Conservation (phyloP, 1,140 invertebrate species). For the Papilio machaon region DNA sequence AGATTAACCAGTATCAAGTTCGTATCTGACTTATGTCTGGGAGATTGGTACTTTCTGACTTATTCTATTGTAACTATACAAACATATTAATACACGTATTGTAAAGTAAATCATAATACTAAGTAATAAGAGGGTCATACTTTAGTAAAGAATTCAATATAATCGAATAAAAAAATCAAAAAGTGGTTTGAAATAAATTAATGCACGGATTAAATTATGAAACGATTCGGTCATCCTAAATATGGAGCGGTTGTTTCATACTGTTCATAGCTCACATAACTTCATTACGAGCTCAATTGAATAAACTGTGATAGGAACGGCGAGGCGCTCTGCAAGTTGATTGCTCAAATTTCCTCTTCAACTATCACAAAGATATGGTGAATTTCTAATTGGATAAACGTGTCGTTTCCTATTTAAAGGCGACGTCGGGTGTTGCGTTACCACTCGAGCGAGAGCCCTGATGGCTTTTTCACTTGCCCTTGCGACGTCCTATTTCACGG, state of each 20-base stretch:
- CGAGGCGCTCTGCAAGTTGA: slow-evolving; percentile 78
- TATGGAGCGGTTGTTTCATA: slow-evolving; percentile 58
- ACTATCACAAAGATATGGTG: slow-evolving; percentile 82
- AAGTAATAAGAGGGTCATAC: not conserved
- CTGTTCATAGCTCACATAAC: slow-evolving; percentile 74
- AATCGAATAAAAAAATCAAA: not conserved
- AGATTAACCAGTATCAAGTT: not conserved
- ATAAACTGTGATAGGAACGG: slow-evolving; percentile 81
- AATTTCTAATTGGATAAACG: slow-evolving; percentile 83
- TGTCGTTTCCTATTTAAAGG: slow-evolving; percentile 82
- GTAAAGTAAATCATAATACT: not conserved
- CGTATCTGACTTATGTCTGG: not conserved
- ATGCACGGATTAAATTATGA: slow-evolving; percentile 20
- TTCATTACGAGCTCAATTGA: slow-evolving; percentile 81
- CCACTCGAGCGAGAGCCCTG: slow-evolving; percentile 66
- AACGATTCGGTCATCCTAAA: slow-evolving; percentile 40
- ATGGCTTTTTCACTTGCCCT: slow-evolving; percentile 49
- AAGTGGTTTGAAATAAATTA: not conserved
- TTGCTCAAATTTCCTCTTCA: slow-evolving; percentile 82
- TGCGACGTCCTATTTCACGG: slow-evolving; percentile 33
- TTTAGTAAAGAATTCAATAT: not conserved
- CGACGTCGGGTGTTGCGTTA: slow-evolving; percentile 69
- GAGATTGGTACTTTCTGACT: not conserved
- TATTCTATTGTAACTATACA: not conserved
- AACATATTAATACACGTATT: not conserved